A percentile compares a stretch with the other conserved stretches of the same genome.
These are phyloP conservation scores for Cecropterus lyciades DNA, from an alignment of 1,140 invertebrate genomes.

Conservation along the genomic window DNA sequence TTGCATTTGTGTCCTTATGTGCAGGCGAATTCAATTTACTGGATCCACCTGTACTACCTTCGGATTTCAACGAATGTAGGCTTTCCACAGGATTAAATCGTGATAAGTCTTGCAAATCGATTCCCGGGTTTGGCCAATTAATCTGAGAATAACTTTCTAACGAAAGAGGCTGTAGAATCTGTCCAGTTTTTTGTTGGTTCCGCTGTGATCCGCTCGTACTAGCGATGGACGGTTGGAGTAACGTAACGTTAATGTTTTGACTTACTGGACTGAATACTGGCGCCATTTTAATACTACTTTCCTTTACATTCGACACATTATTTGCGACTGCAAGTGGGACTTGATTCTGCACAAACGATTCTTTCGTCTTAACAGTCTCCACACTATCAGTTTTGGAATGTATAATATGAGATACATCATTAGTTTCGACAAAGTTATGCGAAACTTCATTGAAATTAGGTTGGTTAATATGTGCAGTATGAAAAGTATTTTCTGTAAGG, in stretches of 20 bases:
- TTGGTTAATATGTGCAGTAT: slow-evolving; percentile 11
- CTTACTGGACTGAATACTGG: slow-evolving; percentile 12
- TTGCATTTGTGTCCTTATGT: slow-evolving; percentile 52
- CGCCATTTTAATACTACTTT: slow-evolving; percentile 4
- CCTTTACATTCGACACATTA: slow-evolving; percentile 8
- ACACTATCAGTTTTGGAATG: slow-evolving; percentile 17
- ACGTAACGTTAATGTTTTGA: slow-evolving; percentile 32
- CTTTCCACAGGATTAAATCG: slow-evolving; percentile 83
- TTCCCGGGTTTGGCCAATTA: slow-evolving; percentile 87
- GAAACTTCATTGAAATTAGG: slow-evolving; percentile 4
- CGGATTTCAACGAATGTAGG: slow-evolving; percentile 72
- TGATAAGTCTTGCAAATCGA: slow-evolving; percentile 87
- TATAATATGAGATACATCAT: neutral
- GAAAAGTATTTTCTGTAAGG: slow-evolving; percentile 18
- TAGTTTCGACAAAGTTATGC: slow-evolving; percentile 6
- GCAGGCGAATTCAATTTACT: slow-evolving; percentile 62
- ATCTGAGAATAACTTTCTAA: slow-evolving; percentile 84
- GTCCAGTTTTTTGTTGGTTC: slow-evolving; percentile 63
- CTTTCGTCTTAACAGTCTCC: neutral
- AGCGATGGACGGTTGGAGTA: slow-evolving; percentile 60
- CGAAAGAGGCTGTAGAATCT: slow-evolving; percentile 80
- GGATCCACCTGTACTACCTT: slow-evolving; percentile 52
- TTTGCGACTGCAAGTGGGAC: neutral
- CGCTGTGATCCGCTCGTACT: slow-evolving; percentile 36
- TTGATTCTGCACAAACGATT: slow-evolving; percentile 5